These are phyloP conservation scores for Premnoplex brunnescens DNA, from an alignment of 2,797 vertebrate genomes.

Conservation along the genomic window DNA sequence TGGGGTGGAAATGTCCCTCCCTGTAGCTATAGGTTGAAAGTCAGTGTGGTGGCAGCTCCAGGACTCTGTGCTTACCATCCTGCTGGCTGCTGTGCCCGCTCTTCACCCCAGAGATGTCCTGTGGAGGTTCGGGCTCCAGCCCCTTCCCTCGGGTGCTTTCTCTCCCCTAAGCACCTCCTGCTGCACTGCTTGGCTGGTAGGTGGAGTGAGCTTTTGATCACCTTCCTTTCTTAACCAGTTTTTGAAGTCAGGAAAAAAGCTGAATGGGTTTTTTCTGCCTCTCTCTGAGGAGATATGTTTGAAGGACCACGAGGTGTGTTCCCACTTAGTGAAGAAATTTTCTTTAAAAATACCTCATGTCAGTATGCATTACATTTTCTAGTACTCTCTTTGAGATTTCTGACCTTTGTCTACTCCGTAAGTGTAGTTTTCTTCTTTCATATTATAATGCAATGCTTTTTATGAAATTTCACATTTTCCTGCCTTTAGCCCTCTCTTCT, in stretches of 20 bases:
- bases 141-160: rapidly evolving
- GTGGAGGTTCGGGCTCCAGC: background rate
- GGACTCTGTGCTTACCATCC: background rate
- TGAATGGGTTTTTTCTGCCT: background rate
- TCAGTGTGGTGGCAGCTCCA: background rate
- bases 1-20: background rate
- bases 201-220: background rate
- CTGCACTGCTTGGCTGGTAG: background rate
- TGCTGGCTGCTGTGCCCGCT: background rate
- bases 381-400: background rate
- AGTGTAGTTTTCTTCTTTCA: background rate
- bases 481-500: background rate
- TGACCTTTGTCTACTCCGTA: background rate
- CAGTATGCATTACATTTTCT: background rate
- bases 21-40: background rate
- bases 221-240: background rate
- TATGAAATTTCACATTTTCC: background rate
- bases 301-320: background rate
- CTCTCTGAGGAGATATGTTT: background rate
- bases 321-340: background rate
- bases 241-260: conserved; percentile 1
- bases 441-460: background rate
- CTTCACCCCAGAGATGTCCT: background rate
- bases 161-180: background rate
- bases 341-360: background rate